A percentile compares a stretch with the other conserved stretches of the same genome.
Conservation (phyloP, 2,797 vertebrate genomes). For the Tenualosa thibaudeaui region DNA sequence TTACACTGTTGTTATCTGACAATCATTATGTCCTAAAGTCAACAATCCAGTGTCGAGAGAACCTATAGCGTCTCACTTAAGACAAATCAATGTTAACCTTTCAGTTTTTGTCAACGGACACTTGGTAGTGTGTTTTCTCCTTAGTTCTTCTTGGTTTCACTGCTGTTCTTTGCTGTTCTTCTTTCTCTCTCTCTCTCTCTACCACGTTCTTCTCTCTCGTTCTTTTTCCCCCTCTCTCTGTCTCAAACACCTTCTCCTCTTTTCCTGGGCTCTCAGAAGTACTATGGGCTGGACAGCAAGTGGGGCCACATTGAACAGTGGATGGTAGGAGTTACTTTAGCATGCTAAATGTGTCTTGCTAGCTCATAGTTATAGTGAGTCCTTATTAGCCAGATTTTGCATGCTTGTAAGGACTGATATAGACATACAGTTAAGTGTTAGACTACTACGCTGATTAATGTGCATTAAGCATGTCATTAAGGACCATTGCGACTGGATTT, state of each 20-base stretch:
- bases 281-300: slow-evolving; percentile 92
- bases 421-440: background rate
- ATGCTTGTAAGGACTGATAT: background rate
- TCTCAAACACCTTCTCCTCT: slow-evolving; percentile 30
- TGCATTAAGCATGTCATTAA: background rate
- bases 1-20: slow-evolving; percentile 23
- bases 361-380: background rate
- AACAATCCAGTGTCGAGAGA: background rate
- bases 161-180: background rate
- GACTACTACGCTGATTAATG: background rate
- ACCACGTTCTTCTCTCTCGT: background rate
- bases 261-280: slow-evolving; percentile 77
- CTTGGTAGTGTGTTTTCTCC: background rate
- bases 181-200: background rate
- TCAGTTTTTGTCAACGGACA: background rate
- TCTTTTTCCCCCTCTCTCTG: background rate
- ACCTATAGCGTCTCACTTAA: background rate
- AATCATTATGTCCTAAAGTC: background rate
- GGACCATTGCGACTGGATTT: background rate
- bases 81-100: background rate
- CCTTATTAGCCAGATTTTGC: background rate
- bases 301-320: slow-evolving; percentile 97
- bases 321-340: slow-evolving; percentile 83
- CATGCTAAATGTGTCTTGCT: slow-evolving; percentile 35
- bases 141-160: background rate